Percentiles rank a stretch among this genome's conserved stretches.
Conservation (phyloP, 2,113 vertebrate genomes). For the Hypocryptadius cinnamomeus region DNA sequence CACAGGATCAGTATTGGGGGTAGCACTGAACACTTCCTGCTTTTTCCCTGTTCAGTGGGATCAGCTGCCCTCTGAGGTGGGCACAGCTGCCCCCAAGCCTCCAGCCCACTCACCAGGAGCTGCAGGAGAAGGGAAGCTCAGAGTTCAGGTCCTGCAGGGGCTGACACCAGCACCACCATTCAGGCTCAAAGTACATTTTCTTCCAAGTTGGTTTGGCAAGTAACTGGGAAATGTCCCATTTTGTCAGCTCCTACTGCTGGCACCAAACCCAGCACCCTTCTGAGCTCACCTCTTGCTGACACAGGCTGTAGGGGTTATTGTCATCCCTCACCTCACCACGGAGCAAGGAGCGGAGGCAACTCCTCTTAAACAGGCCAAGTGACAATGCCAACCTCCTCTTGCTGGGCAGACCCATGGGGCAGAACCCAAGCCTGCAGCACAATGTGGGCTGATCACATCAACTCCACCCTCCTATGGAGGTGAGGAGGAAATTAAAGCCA, state of each 20-base stretch:
- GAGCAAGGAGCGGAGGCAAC: background rate
- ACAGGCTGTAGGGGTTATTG: background rate
- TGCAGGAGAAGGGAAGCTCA: background rate
- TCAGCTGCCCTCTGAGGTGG: background rate
- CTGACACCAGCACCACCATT: fast-evolving
- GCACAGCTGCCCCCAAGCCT: background rate
- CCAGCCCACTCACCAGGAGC: background rate
- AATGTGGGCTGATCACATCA: background rate
- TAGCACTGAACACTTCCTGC: background rate
- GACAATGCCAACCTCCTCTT: background rate
- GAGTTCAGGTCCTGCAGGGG: background rate
- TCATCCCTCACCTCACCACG: background rate
- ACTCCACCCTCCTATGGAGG: fast-evolving
- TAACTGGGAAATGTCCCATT: background rate
- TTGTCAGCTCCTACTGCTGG: background rate
- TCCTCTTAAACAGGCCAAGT: background rate
- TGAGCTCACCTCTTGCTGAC: background rate
- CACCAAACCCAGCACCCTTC: background rate
- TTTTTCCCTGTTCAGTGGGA: background rate
- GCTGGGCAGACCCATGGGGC: fast-evolving
- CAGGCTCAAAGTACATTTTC: fast-evolving
- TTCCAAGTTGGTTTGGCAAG: too few species aligned
- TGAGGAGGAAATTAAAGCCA: background rate
- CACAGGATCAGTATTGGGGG: fast-evolving
- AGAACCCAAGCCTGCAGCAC: background rate